Evolutionary conservation across 64 coral and sea anemone genomes (phyloP), one percentile per base, ranked within the genome.

Genomic region (Cladopsammia gracilis): DNA sequence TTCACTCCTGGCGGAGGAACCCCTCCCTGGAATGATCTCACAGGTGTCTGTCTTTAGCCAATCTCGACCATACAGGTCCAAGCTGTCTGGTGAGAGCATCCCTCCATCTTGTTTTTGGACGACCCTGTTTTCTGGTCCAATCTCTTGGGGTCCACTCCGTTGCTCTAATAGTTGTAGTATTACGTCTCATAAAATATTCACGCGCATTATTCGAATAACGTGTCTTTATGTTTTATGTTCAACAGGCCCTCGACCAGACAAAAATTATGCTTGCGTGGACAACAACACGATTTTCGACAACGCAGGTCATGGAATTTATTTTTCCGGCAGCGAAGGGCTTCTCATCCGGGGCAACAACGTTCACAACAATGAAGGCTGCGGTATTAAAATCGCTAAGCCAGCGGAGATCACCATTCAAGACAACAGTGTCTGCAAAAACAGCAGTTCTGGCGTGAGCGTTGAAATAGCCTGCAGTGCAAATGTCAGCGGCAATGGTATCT

Each of bases 401-500:
- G 94, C 91, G 7, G 95, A 94, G 13, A 96, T 96, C 25, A 91
- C 83, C 24, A 93, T 99, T 20, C 94, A 99, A 74, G 92, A 93
- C 52, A 99, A 99, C 83, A 87, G 87, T 14, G 78, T 99, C 3
- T 93, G 91, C 53, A 82, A 73, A 43, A 99, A 99, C 73, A 86
- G 62, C 45, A 92, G 98, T 22, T 91, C 88, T 25, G 98, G 98
- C 46, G 85, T 99, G 48, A 73, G 58, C 62, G 57, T 99, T 34
- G 94, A 96, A 26, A 90, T 93, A 48, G 87, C 82, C 34, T 94
- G 87, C 50, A 73, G 71, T 58, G 84, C 98, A 15, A 88, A 80
- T 88, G 86, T 99, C 83, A 95, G 93, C 44, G 94, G 95, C 22
- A 99, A 99, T 72, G 92, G 98, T 88, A 94, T 99, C 62, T 96